Base-by-base conservation (phyloP, 2,113 vertebrate species). In the Haemorhous mexicanus region DNA sequence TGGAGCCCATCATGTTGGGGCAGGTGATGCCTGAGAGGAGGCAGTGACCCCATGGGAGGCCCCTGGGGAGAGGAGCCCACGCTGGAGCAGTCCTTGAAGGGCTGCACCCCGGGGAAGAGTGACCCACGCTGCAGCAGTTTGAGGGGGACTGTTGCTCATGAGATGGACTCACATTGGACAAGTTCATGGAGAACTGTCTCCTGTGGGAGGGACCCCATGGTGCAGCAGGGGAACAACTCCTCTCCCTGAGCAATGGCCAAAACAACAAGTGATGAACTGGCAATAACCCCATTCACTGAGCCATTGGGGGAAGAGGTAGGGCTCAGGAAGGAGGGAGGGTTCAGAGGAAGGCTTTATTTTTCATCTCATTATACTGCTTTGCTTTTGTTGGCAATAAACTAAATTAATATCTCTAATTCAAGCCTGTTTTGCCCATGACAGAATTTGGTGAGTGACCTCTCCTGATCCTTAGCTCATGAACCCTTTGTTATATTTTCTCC, bases 221-320 rank as follows among this genome's bases (percentile, higher is more conserved):
- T 11, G 22, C 33, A 55, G 22, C 33, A 84, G 14, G 14, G 49
- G 28, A 64, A 39, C 11, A 11, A 22, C 35, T 16, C 28, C 22
- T n/a, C 32, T 52, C 23, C 49, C 50, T 66, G 41, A 56, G 19
- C 15, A 74, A 0, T 6, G 8, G 23, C 3, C n/a, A 15, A 28
- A 47, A 4, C 20, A 3, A 27, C 2, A 4, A 5, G 7, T 19
- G 59, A 47, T 28, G 50, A 28, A n/a, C 23, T 64, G 59, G 12
- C 18, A 11, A n/a, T 7, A 5, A 47, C 6, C 5, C n/a, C 30
- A 16, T n/a, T 49, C 1, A 1, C 22, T 37, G 28, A 55, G n/a
- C 18, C n/a, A 19, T 16, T 26, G 13, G 0, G 19, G 15, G 19
- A 85, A 11, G 47, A 63, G 2, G 20, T 10, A 49, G 35, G 49